phyloP scores from a whole-genome alignment of 2,888 invertebrate species.

The Apocheima hispidaria region DNA sequence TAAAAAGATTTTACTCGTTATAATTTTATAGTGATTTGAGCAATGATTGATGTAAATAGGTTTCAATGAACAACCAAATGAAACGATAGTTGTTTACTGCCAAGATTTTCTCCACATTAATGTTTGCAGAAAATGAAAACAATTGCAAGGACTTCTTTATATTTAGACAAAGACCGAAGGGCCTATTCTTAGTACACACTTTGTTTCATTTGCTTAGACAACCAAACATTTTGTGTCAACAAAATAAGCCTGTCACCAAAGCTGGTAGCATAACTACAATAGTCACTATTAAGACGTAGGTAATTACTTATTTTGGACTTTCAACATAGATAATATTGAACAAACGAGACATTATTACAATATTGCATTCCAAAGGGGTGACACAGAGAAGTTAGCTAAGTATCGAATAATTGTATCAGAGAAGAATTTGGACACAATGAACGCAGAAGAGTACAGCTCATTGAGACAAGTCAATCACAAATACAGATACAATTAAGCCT shows the following conservation, averaged over 20 bases:
- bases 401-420: no score
- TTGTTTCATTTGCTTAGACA: constrained; percentile 27
- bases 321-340: neutral
- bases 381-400: no score
- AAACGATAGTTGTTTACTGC: neutral
- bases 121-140: neutral
- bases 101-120: neutral
- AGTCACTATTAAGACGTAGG: neutral
- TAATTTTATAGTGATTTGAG: no score
- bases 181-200: no score
- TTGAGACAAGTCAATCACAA: neutral
- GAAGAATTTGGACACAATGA: neutral
- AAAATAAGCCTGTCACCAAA: constrained; percentile 21
- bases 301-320: neutral
- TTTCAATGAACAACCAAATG: constrained; percentile 21
- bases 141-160: neutral
- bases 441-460: neutral
- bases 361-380: no score
- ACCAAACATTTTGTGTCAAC: constrained; percentile 1
- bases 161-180: no score
- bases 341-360: no score
- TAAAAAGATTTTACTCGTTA: no score
- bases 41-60: constrained; percentile 13
- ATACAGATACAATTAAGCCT: neutral
- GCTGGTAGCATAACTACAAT: constrained; percentile 7